Base-by-base conservation (phyloP, 1,140 invertebrate species). In the Cydia splendana region DNA sequence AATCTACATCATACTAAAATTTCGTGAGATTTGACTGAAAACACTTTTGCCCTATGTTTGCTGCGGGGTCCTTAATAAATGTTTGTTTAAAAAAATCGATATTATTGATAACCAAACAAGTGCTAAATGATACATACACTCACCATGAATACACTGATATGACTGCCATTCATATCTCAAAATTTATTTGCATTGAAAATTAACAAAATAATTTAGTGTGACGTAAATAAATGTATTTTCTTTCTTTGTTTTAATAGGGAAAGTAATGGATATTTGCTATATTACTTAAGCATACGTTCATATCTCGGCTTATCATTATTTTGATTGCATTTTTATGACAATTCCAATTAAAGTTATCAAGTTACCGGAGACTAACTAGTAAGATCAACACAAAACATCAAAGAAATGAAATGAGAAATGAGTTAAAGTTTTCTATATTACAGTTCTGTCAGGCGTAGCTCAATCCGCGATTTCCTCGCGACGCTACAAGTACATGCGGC, bases 131-230 rank as follows among this genome's bases (percentile, higher is more conserved):
- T n/a, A 53, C 20, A 24, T 62, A 24, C 18, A 62, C 57, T 62
- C 20, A 62, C 57, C 57, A 62, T 62, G 10, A 62, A 62, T 20
- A 62, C 57, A 3, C 57, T 62, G n/a, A 62, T 20, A 62, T 24
- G 18, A 62, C 57, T 62, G 57, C 57, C 57, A 10, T 24, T 62
- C 57, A 62, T 62, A 62, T 62, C 18, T 53, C 51, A 53, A 62
- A 1, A 20, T 20, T 62, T 18, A 24, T 62, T 24, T 24, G 6
- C 18, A n/a, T 53, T 53, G 3, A 53, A 2, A n/a, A 53, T 24
- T 15, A 48, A 48, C 13, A 48, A 48, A 13, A 34, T 34, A 1
- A 34, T 34, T 34, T 34, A 4, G 34, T 34, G 34, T 34, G 34
- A 34, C 34, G 34, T 34, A 34, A 34, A 34, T 34, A 34, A 34